Evolutionary conservation across 2,113 vertebrate species (phyloP), one percentile per base, ranked within the genome.

Genomic region (Poeciliopsis occidentalis): DNA sequence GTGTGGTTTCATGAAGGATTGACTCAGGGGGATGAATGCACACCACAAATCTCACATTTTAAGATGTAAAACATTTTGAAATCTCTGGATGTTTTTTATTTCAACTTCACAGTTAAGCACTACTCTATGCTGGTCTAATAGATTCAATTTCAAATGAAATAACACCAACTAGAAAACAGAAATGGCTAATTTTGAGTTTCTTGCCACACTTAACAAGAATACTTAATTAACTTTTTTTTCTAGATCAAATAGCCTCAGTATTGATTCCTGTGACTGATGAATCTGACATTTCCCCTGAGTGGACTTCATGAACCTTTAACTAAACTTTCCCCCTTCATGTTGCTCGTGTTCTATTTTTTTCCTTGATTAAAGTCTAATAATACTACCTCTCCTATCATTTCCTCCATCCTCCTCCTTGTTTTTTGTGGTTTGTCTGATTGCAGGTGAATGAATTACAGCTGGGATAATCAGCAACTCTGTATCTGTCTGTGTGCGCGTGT

Each of bases 371-470:
- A 75, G 68, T 72, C 73, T 60, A 60, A 65, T 67, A 79, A 73
- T 41, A 30, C 62, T 34, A 22, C 8, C 41, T 39, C 27, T 44
- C 54, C 60, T 67, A 70, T 75, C 70, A 11, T 27, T 84, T 75
- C 57, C 51, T 77, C 78, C 37, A 44, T 76, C 60, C 60, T 63
- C 75, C 69, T 54, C 4, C 69, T 78, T 31, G 29, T n/a, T 27
- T 64, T 69, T 78, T 73, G 69, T 74, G 78, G 82, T 83, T 64
- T 4, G 13, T 69, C 74, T 82, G 83, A 89, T 75, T 85, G 87
- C 79, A 87, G 86, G 84, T 87, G 76, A 85, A 75, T 88, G 85
- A 88, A 76, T 85, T 88, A 83, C 74, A 78, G 86, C 82, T 39
- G 67, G 73, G 76, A 89, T 88, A 91, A 92, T 92, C 88, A 85